These are phyloP conservation scores for Buphagus erythrorhynchus DNA, from an alignment of 2,797 vertebrate species.

Conservation along the genomic window DNA sequence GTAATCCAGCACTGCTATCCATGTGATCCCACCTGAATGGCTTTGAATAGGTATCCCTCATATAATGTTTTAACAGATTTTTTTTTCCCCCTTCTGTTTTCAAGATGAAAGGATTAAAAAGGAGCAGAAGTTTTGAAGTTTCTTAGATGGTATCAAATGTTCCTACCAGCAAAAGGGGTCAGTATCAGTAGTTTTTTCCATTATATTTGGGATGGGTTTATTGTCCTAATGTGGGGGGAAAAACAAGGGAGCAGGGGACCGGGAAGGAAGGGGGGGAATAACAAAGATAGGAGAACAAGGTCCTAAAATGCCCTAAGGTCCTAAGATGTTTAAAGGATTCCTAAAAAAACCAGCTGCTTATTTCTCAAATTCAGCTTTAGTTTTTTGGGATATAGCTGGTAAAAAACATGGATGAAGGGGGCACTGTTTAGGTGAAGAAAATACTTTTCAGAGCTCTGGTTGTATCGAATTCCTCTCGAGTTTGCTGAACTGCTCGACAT, in stretches of 20 bases:
- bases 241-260: accelerated
- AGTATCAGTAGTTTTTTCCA: not conserved
- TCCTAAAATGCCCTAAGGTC: not conserved
- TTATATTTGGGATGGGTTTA: not conserved
- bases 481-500: not conserved
- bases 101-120: not conserved
- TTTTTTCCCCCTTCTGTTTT: not conserved
- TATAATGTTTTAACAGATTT: not conserved
- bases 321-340: not conserved
- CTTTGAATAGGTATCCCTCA: not conserved
- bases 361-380: not conserved
- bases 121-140: not conserved
- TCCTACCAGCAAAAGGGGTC: not conserved
- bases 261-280: not conserved
- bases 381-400: not conserved
- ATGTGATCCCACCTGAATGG: not conserved
- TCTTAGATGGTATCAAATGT: not conserved
- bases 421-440: not conserved
- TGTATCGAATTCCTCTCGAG: not conserved
- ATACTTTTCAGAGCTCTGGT: not conserved
- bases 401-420: not conserved
- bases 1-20: not conserved
- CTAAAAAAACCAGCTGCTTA: not conserved
- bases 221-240: not conserved
- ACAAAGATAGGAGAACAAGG: not conserved